These are phyloP conservation scores for Gadus chalcogrammus DNA, from an alignment of 2,113 vertebrate species.

Conservation along the genomic window DNA sequence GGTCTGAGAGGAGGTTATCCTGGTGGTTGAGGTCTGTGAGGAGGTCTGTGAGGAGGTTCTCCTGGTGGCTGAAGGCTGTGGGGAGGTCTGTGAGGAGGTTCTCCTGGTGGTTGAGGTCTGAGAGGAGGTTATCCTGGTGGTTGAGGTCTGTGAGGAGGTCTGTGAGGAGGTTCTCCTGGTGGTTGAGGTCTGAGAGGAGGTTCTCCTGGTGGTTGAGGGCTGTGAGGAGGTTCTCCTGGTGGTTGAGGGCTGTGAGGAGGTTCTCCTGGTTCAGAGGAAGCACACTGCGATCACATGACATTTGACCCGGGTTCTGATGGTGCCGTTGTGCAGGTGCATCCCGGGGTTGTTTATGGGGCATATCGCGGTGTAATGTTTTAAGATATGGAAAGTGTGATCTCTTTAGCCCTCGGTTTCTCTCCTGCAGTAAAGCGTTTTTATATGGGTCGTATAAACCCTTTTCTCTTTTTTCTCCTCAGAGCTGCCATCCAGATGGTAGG, in stretches of 20 bases:
- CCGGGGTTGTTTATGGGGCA: slow-evolving; percentile 32
- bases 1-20: no score
- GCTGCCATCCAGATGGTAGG: slow-evolving; percentile 9
- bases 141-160: no score
- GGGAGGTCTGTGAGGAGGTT: no score
- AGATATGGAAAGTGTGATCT: slow-evolving; percentile 12
- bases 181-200: no score
- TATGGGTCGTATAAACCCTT: not conserved
- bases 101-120: no score
- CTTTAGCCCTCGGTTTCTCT: not conserved
- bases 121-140: no score
- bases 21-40: no score
- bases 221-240: no score
- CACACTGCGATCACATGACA: slow-evolving; percentile 4
- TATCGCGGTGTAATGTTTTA: slow-evolving; percentile 28
- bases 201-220: no score
- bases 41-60: no score
- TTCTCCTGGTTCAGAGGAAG: slow-evolving; percentile 6
- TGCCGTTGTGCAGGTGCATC: slow-evolving; percentile 32
- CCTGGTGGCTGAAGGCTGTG: no score
- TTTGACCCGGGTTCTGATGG: slow-evolving; percentile 25
- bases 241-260: not conserved
- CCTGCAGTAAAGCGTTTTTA: not conserved
- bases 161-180: no score
- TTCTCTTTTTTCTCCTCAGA: not conserved